These are phyloP conservation scores for Oreochromis aureus DNA, from an alignment of 2,113 vertebrate genomes.

Conservation along the genomic window DNA sequence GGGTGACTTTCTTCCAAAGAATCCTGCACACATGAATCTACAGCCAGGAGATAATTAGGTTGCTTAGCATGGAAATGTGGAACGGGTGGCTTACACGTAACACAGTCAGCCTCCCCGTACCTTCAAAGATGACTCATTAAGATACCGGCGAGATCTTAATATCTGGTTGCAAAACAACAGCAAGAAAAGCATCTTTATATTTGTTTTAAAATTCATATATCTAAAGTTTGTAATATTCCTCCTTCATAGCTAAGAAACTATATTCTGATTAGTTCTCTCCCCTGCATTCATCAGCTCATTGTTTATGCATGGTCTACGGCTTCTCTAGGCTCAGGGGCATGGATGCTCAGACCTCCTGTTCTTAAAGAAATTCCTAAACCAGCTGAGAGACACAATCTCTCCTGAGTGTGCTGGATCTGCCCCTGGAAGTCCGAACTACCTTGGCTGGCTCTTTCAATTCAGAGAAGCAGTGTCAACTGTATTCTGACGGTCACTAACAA, in stretches of 20 bases:
- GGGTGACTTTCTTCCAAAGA: neutral
- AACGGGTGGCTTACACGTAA: neutral
- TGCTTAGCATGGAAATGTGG: neutral
- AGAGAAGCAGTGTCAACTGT: accelerated
- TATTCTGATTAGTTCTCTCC: neutral
- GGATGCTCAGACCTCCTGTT: neutral
- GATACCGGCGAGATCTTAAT: neutral
- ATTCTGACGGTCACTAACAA: no score
- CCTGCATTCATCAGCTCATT: accelerated
- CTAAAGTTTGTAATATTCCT: neutral
- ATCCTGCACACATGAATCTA: neutral
- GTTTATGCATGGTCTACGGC: accelerated
- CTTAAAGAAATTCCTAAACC: neutral
- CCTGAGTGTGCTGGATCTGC: accelerated
- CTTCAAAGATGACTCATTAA: neutral
- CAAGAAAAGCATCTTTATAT: neutral
- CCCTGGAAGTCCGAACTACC: neutral
- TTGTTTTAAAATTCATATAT: neutral
- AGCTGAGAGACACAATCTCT: neutral
- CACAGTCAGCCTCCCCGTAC: neutral
- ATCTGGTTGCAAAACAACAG: neutral
- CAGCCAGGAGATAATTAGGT: neutral
- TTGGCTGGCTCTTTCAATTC: neutral
- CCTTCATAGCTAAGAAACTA: neutral
- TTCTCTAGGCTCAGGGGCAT: neutral